Evolutionary conservation across 1,140 invertebrate genomes (phyloP).

Genomic region (Cydia amplana): DNA sequence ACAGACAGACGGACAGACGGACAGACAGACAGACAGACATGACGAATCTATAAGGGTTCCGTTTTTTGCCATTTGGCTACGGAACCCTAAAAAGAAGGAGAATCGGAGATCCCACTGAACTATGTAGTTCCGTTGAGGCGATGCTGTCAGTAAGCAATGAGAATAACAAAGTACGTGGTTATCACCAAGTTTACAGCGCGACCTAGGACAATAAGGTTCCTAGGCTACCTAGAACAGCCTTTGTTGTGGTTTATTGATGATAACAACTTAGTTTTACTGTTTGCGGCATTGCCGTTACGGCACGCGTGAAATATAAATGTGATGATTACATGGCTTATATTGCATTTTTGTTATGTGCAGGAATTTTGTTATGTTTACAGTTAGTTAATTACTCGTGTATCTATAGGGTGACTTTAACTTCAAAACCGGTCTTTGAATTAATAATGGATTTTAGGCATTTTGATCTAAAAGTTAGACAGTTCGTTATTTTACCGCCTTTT

Average conservation of each 20-base stretch:
- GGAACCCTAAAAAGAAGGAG: too few relatives aligned
- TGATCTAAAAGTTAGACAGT: background rate
- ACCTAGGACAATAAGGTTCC: constrained; percentile 9
- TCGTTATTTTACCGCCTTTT: background rate
- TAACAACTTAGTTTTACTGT: constrained; percentile 17
- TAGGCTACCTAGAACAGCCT: background rate
- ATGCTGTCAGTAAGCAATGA: background rate
- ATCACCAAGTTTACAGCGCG: background rate
- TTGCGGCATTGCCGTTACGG: background rate
- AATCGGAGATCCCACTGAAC: background rate
- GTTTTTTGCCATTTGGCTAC: too few relatives aligned
- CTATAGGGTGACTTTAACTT: too few relatives aligned
- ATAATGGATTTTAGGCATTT: background rate
- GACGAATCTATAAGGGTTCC: too few relatives aligned
- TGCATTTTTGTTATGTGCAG: too few relatives aligned
- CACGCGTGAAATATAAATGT: background rate
- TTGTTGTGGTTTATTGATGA: constrained; percentile 11
- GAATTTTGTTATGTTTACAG: too few relatives aligned
- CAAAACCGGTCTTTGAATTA: background rate
- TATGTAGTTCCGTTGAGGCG: background rate
- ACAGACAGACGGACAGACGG: too few relatives aligned
- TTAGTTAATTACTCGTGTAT: too few relatives aligned
- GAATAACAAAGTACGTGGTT: constrained; percentile 12
- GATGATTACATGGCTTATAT: background rate
- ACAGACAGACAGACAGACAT: too few relatives aligned